phyloP scores from a whole-genome alignment of 2,113 vertebrate genomes.

The Echinops telfairi region DNA sequence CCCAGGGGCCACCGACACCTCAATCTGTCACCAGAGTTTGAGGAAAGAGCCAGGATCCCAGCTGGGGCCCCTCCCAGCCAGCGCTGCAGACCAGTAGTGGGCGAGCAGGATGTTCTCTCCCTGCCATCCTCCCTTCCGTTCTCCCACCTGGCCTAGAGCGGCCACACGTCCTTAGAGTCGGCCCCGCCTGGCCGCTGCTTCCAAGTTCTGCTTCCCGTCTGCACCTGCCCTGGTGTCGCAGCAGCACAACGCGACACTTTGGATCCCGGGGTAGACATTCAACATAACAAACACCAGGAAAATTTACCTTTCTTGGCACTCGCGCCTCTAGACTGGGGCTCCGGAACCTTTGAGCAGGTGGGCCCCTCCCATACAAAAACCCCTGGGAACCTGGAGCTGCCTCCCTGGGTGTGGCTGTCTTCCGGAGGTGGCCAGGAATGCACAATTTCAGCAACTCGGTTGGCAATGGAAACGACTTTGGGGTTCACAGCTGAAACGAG shows the following conservation, averaged over 20 bases:
- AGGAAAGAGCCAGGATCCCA: neutral
- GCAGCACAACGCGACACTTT: neutral
- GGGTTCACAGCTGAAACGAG: constrained; percentile 68
- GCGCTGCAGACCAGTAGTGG: neutral
- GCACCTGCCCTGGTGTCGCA: neutral
- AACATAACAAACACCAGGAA: neutral
- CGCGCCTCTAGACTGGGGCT: fast-evolving
- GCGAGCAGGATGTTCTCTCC: neutral
- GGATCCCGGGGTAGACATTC: neutral
- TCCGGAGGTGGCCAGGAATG: constrained; percentile 73
- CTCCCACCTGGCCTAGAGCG: neutral
- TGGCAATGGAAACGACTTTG: constrained; percentile 74
- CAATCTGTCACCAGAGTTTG: neutral
- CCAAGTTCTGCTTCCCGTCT: neutral
- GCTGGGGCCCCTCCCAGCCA: neutral
- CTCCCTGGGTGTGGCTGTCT: neutral
- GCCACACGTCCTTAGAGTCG: neutral
- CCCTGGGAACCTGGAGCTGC: neutral
- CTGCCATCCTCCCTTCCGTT: no score
- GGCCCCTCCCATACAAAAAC: fast-evolving
- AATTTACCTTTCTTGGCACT: constrained; percentile 70
- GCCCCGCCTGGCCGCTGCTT: neutral
- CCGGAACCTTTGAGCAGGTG: fast-evolving
- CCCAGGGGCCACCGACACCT: neutral
- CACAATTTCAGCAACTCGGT: constrained; percentile 78